Evolutionary conservation across 2,113 vertebrate species (phyloP).

Genomic region (Pseudopodoces humilis): DNA sequence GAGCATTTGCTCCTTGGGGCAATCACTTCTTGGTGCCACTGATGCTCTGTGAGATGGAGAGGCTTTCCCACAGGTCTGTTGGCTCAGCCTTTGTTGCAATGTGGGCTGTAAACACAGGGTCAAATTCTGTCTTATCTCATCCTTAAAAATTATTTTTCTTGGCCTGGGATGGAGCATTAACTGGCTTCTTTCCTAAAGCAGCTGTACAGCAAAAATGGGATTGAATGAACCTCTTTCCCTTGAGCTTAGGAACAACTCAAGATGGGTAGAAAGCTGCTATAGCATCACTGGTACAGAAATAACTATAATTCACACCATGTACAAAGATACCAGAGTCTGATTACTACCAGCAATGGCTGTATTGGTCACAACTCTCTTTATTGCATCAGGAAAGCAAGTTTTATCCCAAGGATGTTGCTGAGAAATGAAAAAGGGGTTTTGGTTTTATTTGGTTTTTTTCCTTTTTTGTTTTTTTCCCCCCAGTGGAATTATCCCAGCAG

Average conservation of each 20-base stretch:
- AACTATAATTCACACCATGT: slow-evolving; percentile 2
- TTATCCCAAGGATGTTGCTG: not conserved
- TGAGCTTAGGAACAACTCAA: slow-evolving; percentile 21
- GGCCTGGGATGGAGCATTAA: not conserved
- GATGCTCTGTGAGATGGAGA: not conserved
- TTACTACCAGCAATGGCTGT: not conserved
- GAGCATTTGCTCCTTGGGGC: not conserved
- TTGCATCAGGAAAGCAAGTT: not conserved
- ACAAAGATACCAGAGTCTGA: not conserved
- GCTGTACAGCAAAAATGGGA: slow-evolving; percentile 25
- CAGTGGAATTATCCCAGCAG: not conserved
- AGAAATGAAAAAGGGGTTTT: not conserved
- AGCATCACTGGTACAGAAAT: slow-evolving; percentile 30
- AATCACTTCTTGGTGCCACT: not conserved
- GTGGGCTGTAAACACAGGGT: slow-evolving; percentile 26
- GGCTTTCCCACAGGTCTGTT: slow-evolving; percentile 38
- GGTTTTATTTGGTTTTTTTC: not conserved
- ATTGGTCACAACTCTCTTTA: not conserved
- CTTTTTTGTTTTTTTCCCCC: not conserved
- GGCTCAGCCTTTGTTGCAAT: not conserved
- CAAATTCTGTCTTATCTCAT: slow-evolving; percentile 57
- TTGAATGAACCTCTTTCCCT: slow-evolving; percentile 13
- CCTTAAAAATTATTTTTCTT: slow-evolving; percentile 57
- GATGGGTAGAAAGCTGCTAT: slow-evolving; percentile 35
- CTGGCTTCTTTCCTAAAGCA: slow-evolving; percentile 59